Conservation (phyloP, 2,113 vertebrate species). For the Rhinolophus ferrumequinum region DNA sequence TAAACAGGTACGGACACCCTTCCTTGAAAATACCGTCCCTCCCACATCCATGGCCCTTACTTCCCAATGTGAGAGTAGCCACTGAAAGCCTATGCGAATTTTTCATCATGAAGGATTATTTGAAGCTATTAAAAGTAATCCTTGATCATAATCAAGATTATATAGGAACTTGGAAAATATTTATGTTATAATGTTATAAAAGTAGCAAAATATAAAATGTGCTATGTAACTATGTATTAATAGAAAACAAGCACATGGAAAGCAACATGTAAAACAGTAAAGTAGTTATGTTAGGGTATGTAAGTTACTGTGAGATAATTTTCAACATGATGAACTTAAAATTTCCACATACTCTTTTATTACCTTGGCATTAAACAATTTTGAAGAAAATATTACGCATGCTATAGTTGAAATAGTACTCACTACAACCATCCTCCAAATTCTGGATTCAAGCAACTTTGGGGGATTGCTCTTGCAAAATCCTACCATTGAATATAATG, state of each 20-base stretch:
- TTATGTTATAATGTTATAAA: conserved; percentile 28
- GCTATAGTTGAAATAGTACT: neutral
- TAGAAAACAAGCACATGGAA: neutral
- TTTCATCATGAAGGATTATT: neutral
- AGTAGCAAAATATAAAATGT: conserved; percentile 36
- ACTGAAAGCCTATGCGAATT: neutral
- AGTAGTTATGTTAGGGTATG: neutral
- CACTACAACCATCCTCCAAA: neutral
- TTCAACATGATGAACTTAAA: conserved; percentile 40
- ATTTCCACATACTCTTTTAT: neutral
- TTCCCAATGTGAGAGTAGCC: neutral
- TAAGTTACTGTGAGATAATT: neutral
- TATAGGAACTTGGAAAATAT: conserved; percentile 10
- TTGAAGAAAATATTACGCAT: conserved; percentile 6
- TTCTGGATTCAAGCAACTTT: conserved; percentile 45
- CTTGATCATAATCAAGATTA: conserved; percentile 30
- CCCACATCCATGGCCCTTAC: neutral
- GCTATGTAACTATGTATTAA: neutral
- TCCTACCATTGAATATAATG: neutral
- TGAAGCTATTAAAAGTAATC: conserved; percentile 20
- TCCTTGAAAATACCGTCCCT: neutral
- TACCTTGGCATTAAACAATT: conserved; percentile 27
- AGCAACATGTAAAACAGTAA: neutral
- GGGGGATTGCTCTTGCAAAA: neutral
- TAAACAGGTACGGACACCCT: neutral